Percentiles rank a stretch among this genome's conserved stretches.
phyloP scores from a whole-genome alignment of 1,140 invertebrate genomes.

The Phymorhynchus buccinoides region DNA sequence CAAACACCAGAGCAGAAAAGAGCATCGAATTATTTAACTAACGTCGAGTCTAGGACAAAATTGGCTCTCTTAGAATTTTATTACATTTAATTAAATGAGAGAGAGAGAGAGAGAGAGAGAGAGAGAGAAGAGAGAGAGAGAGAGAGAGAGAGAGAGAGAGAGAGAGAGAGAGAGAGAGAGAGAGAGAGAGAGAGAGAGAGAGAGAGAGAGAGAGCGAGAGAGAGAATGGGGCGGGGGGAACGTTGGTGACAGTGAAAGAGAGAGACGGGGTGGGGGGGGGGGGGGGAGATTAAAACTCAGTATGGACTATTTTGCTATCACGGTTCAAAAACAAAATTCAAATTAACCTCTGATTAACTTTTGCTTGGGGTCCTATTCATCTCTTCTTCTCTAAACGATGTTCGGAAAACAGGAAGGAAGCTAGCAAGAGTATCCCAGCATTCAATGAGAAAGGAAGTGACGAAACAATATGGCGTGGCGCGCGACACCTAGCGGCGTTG shows the following conservation, averaged over 20 bases:
- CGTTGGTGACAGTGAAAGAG: background rate
- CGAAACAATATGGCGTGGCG: slow-evolving; percentile 26
- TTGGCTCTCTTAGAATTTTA: background rate
- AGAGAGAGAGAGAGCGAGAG: background rate
- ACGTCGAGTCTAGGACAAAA: background rate
- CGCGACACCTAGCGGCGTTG: slow-evolving; percentile 20
- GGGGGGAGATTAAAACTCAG: slow-evolving; percentile 2
- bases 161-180: background rate
- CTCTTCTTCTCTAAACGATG: background rate
- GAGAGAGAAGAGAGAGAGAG: background rate
- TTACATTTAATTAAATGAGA: background rate
- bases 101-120: background rate
- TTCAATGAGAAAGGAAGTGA: slow-evolving; percentile 2
- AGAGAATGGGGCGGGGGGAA: background rate
- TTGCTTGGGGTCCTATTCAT: background rate
- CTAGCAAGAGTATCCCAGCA: slow-evolving; percentile 4
- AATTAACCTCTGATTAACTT: slow-evolving; percentile 26
- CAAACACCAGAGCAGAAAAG: background rate
- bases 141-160: too few relatives aligned
- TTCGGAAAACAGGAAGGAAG: slow-evolving; percentile 12
- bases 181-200: slow-evolving; percentile 2
- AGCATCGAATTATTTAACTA: background rate
- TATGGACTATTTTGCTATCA: background rate
- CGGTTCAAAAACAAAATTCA: background rate
- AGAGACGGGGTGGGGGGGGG: background rate